Evolutionary conservation across 2,113 vertebrate species (phyloP).

Genomic region (Gadus chalcogrammus): DNA sequence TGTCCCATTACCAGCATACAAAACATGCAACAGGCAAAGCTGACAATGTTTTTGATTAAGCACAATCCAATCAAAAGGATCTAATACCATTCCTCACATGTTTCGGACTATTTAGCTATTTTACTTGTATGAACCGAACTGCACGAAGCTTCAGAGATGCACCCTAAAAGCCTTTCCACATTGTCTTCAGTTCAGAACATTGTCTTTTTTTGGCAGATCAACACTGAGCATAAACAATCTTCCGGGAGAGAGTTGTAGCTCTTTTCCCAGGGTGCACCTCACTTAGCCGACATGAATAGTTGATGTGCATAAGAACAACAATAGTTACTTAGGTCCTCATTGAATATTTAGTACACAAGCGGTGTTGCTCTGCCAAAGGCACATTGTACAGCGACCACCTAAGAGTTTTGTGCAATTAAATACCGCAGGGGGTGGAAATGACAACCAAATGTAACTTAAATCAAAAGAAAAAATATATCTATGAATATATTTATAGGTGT

Average conservation of each 20-base stretch:
- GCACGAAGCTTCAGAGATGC: too few species aligned
- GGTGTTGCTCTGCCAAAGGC: conserved; percentile 33
- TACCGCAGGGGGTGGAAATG: conserved; percentile 25
- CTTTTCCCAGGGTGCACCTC: conserved; percentile 47
- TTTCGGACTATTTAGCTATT: too few species aligned
- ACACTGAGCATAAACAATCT: too few species aligned
- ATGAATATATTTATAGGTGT: not conserved
- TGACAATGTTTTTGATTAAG: too few species aligned
- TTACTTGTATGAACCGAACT: too few species aligned
- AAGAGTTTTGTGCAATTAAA: conserved; percentile 49
- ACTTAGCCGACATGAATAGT: conserved; percentile 66
- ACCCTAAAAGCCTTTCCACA: too few species aligned
- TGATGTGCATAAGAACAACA: conserved; percentile 73
- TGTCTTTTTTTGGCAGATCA: too few species aligned
- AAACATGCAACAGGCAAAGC: too few species aligned
- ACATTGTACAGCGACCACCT: conserved; percentile 6
- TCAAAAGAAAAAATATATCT: conserved; percentile 15
- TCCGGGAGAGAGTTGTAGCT: conserved; percentile 11
- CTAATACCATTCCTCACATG: too few species aligned
- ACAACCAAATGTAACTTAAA: conserved; percentile 16
- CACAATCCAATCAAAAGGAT: too few species aligned
- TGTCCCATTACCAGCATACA: too few species aligned
- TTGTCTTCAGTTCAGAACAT: too few species aligned
- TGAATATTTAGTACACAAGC: conserved; percentile 64
- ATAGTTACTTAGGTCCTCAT: conserved; percentile 73